These are phyloP conservation scores for Rhingia rostrata DNA, from an alignment of 2,888 invertebrate species.

Conservation along the genomic window DNA sequence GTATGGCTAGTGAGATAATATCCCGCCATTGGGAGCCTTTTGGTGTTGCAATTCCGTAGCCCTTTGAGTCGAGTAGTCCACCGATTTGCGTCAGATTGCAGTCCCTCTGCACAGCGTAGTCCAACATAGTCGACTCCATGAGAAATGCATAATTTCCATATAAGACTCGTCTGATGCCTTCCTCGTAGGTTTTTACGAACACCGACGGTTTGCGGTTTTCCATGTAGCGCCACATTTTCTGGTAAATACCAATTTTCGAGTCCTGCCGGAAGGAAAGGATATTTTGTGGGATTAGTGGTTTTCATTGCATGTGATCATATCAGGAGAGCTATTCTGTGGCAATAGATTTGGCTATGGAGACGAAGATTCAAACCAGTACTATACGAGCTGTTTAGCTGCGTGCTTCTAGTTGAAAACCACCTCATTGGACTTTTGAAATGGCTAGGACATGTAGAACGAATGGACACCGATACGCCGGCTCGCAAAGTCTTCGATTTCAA, in stretches of 20 bases:
- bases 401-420: too few species aligned
- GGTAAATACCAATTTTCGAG: slow-evolving; percentile 94
- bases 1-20: slow-evolving; percentile 95
- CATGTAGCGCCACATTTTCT: slow-evolving; percentile 98
- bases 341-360: too few species aligned
- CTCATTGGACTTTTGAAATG: too few species aligned
- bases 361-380: too few species aligned
- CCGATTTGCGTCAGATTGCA: slow-evolving; percentile 99
- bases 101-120: slow-evolving; percentile 96
- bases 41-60: slow-evolving; percentile 98
- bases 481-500: too few species aligned
- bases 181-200: slow-evolving; percentile 94
- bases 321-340: too few species aligned
- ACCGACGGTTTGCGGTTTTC: slow-evolving; percentile 90
- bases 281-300: too few species aligned
- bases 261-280: slow-evolving; percentile 84
- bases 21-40: slow-evolving; percentile 99
- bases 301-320: too few species aligned
- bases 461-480: too few species aligned
- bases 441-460: too few species aligned
- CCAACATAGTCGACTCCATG: slow-evolving; percentile 99
- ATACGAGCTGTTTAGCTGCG: too few species aligned
- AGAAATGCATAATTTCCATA: slow-evolving; percentile 97
- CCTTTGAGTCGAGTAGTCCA: slow-evolving; percentile 85
- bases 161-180: slow-evolving; percentile 93